phyloP scores from a whole-genome alignment of 2,888 invertebrate species.

The Pammene fasciana region DNA sequence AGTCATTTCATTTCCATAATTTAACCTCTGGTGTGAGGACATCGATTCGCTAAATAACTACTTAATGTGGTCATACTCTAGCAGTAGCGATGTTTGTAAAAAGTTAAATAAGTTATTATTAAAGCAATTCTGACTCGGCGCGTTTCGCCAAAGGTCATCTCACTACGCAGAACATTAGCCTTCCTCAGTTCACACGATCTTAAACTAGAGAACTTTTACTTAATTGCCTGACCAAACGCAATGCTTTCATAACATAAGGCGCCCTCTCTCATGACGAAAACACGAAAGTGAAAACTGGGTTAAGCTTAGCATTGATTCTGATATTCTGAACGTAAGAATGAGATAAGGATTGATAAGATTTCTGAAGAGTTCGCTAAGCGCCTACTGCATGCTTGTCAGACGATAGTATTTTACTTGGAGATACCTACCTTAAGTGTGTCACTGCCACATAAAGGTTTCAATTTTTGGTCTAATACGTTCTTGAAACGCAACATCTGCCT shows the following conservation, averaged over 20 bases:
- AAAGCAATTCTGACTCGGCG: slow-evolving; percentile 5
- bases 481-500: too few relatives aligned
- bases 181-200: slow-evolving; percentile 65
- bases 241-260: slow-evolving; percentile 71
- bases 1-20: slow-evolving; percentile 25
- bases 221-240: slow-evolving; percentile 72
- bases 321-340: slow-evolving; percentile 15
- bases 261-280: slow-evolving; percentile 60
- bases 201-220: slow-evolving; percentile 70
- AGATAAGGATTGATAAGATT: slow-evolving; percentile 31
- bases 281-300: slow-evolving; percentile 72
- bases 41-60: neutral
- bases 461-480: too few relatives aligned
- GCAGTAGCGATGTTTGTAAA: slow-evolving; percentile 5
- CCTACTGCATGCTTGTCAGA: too few relatives aligned
- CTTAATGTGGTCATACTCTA: neutral
- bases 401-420: neutral
- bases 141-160: slow-evolving; percentile 47
- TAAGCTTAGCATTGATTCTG: slow-evolving; percentile 46
- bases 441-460: too few relatives aligned
- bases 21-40: neutral
- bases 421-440: neutral
- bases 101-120: slow-evolving; percentile 31
- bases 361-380: neutral
- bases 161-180: slow-evolving; percentile 48